Percentiles rank a stretch among this genome's conserved stretches.
phyloP scores from a whole-genome alignment of 2,113 vertebrate species.

The Agelaius tricolor region DNA sequence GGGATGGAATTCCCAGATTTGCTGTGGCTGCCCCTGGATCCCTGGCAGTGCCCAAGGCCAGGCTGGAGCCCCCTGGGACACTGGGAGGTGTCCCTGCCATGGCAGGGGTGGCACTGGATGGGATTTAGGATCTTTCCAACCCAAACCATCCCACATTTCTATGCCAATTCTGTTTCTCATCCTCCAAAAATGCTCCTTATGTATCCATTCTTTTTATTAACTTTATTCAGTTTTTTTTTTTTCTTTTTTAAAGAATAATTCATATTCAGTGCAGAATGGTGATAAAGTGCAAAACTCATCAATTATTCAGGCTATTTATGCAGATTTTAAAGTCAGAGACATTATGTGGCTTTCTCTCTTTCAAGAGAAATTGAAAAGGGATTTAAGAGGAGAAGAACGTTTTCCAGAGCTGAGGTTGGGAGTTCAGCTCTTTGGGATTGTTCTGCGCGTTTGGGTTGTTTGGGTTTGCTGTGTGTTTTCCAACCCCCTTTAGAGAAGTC shows the following conservation, averaged over 20 bases:
- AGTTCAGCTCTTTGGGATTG: not conserved
- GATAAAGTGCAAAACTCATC: not conserved
- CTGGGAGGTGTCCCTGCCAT: not conserved
- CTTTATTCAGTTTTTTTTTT: not conserved
- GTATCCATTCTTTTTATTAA: not conserved
- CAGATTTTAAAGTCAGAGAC: not conserved
- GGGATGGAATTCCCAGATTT: not conserved
- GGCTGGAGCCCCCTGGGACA: accelerated
- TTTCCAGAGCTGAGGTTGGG: not conserved
- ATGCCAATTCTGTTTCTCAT: not conserved
- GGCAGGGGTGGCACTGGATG: not conserved
- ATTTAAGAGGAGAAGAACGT: not conserved
- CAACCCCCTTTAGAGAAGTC: not conserved
- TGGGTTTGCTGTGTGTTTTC: not conserved
- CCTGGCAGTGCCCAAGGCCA: not conserved
- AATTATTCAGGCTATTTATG: not conserved
- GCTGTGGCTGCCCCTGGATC: not conserved
- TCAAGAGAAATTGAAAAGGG: not conserved
- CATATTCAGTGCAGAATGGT: not conserved
- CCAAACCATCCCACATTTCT: not conserved
- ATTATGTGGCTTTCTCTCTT: not conserved
- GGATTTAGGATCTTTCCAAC: accelerated
- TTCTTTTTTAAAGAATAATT: not conserved
- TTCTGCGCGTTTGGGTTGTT: not conserved
- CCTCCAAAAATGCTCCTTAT: not conserved